Evolutionary conservation across 2,113 vertebrate species (phyloP).

Genomic region (Sardina pilchardus): DNA sequence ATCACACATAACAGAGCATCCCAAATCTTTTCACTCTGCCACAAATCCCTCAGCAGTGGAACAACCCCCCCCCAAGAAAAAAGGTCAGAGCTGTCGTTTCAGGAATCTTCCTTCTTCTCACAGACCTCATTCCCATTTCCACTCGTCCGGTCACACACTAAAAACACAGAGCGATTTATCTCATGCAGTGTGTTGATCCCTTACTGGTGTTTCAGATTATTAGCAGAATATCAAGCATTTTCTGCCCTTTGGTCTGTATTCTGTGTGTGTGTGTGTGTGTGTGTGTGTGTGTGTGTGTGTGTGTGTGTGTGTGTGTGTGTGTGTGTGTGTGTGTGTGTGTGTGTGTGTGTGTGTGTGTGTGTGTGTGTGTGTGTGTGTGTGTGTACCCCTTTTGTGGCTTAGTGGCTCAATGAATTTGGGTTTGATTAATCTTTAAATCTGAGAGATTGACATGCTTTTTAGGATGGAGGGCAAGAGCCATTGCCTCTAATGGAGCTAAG

Average conservation of each 20-base stretch:
- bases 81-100: not conserved
- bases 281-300: too few species aligned
- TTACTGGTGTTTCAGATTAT: not conserved
- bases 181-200: not conserved
- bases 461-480: not conserved
- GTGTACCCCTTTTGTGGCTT: not conserved
- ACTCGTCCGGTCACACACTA: not conserved
- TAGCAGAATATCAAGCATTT: not conserved
- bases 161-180: not conserved
- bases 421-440: not conserved
- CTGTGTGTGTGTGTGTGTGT: not conserved
- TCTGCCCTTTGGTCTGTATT: not conserved
- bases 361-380: not conserved
- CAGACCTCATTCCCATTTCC: not conserved
- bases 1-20: not conserved
- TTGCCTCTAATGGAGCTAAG: conserved; percentile 4
- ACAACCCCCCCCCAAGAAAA: not conserved
- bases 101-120: not conserved
- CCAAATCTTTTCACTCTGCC: not conserved
- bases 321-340: too few species aligned
- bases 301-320: too few species aligned
- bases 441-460: conserved; percentile 3
- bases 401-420: not conserved
- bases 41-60: conserved; percentile 9
- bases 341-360: too few species aligned